phyloP scores from a whole-genome alignment of 2,888 invertebrate species.

The Drosophila prolongata region DNA sequence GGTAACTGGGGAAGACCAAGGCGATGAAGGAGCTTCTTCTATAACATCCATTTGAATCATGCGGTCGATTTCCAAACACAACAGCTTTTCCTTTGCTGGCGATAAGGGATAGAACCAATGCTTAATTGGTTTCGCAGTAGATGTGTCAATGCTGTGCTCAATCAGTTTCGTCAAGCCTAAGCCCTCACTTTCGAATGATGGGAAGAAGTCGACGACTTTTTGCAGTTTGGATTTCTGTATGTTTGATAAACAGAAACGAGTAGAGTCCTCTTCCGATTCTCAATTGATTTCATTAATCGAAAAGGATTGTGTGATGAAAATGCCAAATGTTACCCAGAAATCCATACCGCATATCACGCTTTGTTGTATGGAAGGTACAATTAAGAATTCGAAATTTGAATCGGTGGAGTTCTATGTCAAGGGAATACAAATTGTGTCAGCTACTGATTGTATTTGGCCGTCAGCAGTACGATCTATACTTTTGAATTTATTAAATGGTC shows the following conservation, averaged over 20 bases:
- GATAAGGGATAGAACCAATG: slow-evolving; percentile 6
- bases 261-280: background rate
- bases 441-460: background rate
- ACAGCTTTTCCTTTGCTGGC: slow-evolving; percentile 5
- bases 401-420: background rate
- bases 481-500: background rate
- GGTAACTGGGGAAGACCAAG: slow-evolving; percentile 7
- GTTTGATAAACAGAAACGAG: background rate
- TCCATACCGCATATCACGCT: slow-evolving; percentile 8
- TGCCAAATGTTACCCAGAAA: background rate
- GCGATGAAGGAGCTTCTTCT: slow-evolving; percentile 5
- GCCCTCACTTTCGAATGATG: background rate
- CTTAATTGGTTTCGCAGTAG: background rate
- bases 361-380: slow-evolving; percentile 2
- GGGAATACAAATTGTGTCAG: background rate
- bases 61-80: slow-evolving; percentile 1
- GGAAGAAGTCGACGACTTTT: slow-evolving; percentile 5
- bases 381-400: background rate
- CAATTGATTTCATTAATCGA: background rate
- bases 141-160: background rate
- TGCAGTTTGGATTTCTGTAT: too few relatives aligned
- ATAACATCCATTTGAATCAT: slow-evolving; percentile 15
- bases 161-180: background rate
- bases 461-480: background rate
- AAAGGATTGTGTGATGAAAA: too few relatives aligned